A percentile compares a stretch with the other conserved stretches of the same genome.
These are phyloP conservation scores for Ardeotis arabs DNA, from an alignment of 2,113 vertebrate genomes.

Conservation along the genomic window DNA sequence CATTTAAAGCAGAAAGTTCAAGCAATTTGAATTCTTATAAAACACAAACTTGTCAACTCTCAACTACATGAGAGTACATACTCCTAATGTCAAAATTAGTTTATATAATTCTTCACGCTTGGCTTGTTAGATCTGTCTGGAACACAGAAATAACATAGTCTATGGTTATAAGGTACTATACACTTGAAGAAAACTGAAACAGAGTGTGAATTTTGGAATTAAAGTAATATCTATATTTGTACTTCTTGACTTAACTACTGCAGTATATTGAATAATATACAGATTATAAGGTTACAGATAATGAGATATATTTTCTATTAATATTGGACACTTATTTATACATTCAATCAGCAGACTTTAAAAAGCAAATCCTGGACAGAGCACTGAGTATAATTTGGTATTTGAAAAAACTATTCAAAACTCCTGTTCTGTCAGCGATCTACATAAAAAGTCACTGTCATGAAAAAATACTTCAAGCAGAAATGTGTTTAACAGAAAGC, in stretches of 20 bases:
- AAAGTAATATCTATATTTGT: background rate
- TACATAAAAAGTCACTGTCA: background rate
- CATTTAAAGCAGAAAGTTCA: background rate
- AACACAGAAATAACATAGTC: background rate
- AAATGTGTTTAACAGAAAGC: background rate
- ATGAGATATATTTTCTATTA: background rate
- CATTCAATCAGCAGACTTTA: background rate
- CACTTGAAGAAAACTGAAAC: background rate
- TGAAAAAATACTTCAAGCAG: background rate
- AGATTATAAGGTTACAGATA: background rate
- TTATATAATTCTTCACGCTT: background rate
- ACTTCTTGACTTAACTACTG: background rate
- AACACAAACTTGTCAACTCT: background rate
- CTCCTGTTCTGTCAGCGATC: background rate
- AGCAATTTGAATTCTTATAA: background rate
- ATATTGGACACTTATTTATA: background rate
- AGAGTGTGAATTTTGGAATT: background rate
- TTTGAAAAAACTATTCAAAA: background rate
- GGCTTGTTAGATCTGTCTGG: background rate
- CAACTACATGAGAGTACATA: background rate
- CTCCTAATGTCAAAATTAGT: background rate
- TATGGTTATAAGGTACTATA: background rate
- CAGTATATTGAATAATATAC: background rate
- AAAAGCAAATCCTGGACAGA: background rate
- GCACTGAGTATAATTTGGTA: background rate